phyloP scores from a whole-genome alignment of 53 echinoderm and acorn worm genomes.

The Echinometra lucunter region DNA sequence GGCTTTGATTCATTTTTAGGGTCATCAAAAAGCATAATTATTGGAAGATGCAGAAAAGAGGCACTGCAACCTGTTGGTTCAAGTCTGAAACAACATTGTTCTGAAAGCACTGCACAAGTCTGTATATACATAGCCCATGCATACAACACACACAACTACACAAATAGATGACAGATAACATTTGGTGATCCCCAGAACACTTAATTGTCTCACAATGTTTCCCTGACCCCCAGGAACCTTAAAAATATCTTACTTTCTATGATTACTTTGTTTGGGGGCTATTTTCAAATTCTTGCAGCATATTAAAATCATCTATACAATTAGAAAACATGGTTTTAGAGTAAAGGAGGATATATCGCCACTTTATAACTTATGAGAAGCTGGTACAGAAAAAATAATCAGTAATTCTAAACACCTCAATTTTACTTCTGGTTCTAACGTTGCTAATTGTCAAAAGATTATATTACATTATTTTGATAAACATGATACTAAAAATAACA shows the following conservation, averaged over 20 bases:
- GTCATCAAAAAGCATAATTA: no score
- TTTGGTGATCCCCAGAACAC: not conserved
- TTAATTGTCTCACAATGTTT: not conserved
- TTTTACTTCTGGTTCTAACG: no score
- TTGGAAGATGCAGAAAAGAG: not conserved
- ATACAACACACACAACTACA: not conserved
- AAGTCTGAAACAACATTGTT: not conserved
- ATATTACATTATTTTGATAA: no score
- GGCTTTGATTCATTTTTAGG: no score
- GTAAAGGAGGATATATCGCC: no score
- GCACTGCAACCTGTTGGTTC: not conserved
- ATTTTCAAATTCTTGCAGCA: no score
- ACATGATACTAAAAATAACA: not conserved
- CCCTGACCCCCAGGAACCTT: not conserved
- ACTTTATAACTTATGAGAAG: no score
- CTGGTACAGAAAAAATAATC: no score
- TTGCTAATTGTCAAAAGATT: no score
- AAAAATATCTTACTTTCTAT: not conserved
- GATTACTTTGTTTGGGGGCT: not conserved
- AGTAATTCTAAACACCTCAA: no score
- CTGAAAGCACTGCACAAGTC: not conserved
- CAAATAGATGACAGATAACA: not conserved
- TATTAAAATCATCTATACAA: no score
- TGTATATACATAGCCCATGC: not conserved
- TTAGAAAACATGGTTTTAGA: no score